phyloP scores from a whole-genome alignment of 2,113 vertebrate species.

The Acanthochromis polyacanthus region DNA sequence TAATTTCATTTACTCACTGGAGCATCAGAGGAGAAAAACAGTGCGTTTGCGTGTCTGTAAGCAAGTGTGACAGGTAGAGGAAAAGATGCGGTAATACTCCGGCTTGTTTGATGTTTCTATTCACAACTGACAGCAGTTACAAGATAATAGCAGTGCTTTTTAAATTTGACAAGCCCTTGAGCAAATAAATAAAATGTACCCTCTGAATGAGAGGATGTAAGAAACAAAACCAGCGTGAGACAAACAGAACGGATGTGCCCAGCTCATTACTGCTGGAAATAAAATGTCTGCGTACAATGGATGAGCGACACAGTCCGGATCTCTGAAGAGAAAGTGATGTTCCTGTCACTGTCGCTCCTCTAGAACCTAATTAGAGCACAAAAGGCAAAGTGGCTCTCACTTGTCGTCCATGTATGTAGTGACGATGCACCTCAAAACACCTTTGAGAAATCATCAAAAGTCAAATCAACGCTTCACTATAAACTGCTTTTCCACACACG shows the following conservation, averaged over 20 bases:
- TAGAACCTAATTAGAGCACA: conserved; percentile 76
- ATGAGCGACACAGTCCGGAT: conserved; percentile 47
- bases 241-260: conserved; percentile 28
- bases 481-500: conserved; percentile 35
- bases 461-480: conserved; percentile 52
- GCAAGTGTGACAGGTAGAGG: conserved; percentile 20
- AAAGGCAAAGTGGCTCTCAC: conserved; percentile 46
- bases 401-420: conserved; percentile 53
- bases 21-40: conserved; percentile 44
- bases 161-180: conserved; percentile 58
- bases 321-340: conserved; percentile 71
- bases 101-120: conserved; percentile 52
- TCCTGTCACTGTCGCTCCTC: conserved; percentile 52
- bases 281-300: conserved; percentile 5
- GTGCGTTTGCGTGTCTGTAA: conserved; percentile 28
- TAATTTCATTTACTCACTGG: conserved; percentile 55
- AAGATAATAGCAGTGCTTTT: conserved; percentile 55
- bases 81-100: conserved; percentile 28
- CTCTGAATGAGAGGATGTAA: conserved; percentile 27
- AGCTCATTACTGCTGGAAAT: conserved; percentile 61
- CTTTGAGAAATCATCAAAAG: conserved; percentile 60
- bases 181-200: conserved; percentile 52
- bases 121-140: conserved; percentile 60
- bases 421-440: conserved; percentile 42
- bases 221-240: conserved; percentile 19